Base-by-base conservation (phyloP, 2,113 vertebrate species). In the Herpailurus yagouaroundi region DNA sequence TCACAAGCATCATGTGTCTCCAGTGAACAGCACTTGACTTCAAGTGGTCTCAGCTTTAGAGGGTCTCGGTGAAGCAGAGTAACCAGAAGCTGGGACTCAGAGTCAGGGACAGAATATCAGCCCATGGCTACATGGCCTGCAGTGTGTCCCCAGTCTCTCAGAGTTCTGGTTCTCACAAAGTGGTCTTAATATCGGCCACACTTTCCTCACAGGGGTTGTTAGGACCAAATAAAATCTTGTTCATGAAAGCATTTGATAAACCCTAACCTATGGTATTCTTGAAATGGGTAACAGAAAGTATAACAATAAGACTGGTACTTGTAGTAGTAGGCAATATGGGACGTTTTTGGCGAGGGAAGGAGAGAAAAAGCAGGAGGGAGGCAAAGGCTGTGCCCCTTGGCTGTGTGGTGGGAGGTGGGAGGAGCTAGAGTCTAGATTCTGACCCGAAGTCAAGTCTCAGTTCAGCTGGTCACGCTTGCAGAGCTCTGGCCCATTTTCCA, bases 51-150 rank as follows among this genome's bases (percentile, higher is more conserved):
- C 84, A 55, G 45, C 66, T 9, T 41, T 41, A 68, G 18, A 80
- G 31, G 25, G 31, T 86, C 80, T 80, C 1, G 0, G 71, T 4
- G 31, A 50, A 31, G 60, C 41, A 64, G 52, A 13, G 18, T 0
- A 12, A 71, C 23, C 13, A 4, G 50, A 7, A n/a, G 27, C 12
- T 55, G 3, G 55, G 64, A 2, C 36, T 60, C 27, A 36, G 94
- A 88, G 55, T 48, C 13, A 38, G 31, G 69, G 68, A 63, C 18
- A 4, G 52, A 79, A 64, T 21, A 68, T 48, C 6, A 50, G 69
- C 81, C 10, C 0, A 0, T 1, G 25, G 48, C 31, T 25, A 10
- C 5, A 27, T 13, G 63, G 19, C 48, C 10, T 19, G 31, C 7
- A 12, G n/a, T 3, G 9, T n/a, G 63, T 11, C 23, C 23, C 41